Evolutionary conservation across 1,140 invertebrate species (phyloP).

Genomic region (Pseudomyrmex pallidus): DNA sequence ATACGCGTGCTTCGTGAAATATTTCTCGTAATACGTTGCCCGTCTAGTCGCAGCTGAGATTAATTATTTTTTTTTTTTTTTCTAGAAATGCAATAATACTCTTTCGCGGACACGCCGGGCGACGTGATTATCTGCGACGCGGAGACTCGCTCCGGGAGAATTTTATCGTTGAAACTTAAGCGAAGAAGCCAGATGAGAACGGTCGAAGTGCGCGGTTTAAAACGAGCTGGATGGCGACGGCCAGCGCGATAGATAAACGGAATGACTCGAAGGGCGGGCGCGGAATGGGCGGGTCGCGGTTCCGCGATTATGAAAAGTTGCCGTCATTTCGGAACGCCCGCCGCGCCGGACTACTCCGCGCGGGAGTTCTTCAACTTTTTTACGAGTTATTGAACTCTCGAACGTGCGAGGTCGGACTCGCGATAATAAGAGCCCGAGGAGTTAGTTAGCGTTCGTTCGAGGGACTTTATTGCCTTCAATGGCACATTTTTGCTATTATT

Average conservation of each 20-base stretch:
- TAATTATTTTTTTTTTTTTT: neutral
- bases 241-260: constrained; percentile 6
- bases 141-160: neutral
- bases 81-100: constrained; percentile 11
- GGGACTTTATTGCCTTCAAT: constrained; percentile 12
- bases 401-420: neutral
- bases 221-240: constrained; percentile 21
- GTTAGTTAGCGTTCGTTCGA: constrained; percentile 35
- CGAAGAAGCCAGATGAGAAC: constrained; percentile 21
- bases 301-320: constrained; percentile 76
- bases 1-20: too few species aligned
- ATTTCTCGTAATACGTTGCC: too few species aligned
- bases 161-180: constrained; percentile 51
- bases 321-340: constrained; percentile 54
- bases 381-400: constrained; percentile 48
- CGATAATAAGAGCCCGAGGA: constrained; percentile 30
- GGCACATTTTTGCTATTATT: constrained; percentile 28
- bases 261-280: constrained; percentile 2
- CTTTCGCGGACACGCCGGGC: neutral
- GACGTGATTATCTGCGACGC: constrained; percentile 39
- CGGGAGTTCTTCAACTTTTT: constrained; percentile 44
- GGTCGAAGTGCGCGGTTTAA: constrained; percentile 2
- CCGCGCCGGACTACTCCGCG: neutral
- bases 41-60: neutral
- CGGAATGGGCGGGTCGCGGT: constrained; percentile 16